These are phyloP conservation scores for Sogatella furcifera DNA, from an alignment of 1,140 invertebrate genomes.

Conservation along the genomic window DNA sequence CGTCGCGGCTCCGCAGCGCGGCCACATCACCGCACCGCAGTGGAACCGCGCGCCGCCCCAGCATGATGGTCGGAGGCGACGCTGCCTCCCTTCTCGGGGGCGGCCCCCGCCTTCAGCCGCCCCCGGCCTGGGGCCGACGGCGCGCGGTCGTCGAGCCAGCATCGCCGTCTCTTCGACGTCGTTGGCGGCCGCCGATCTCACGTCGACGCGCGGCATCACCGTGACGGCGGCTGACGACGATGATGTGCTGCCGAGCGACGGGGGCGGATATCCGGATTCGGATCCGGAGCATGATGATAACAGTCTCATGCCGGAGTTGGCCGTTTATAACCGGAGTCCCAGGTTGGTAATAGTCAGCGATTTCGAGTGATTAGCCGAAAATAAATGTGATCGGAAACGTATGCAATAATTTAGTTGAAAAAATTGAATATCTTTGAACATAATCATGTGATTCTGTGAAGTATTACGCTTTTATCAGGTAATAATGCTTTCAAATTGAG, in stretches of 20 bases:
- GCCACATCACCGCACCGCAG: constrained; percentile 44
- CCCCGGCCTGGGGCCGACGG: constrained; percentile 34
- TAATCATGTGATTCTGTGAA: no score
- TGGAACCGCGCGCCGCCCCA: constrained; percentile 16
- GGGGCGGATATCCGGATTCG: constrained; percentile 11
- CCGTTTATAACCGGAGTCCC: constrained; percentile 10
- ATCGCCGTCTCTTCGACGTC: constrained; percentile 32
- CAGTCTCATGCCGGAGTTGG: constrained; percentile 5
- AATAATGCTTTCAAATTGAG: no score
- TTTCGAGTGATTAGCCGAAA: no score
- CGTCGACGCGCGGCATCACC: constrained; percentile 16
- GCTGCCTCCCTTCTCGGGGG: constrained; percentile 25
- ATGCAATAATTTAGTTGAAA: no score
- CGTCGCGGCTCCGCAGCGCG: constrained; percentile 50
- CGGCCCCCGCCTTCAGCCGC: constrained; percentile 28
- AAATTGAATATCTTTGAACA: no score
- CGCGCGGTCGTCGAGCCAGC: constrained; percentile 33
- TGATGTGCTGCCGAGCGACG: not conserved
- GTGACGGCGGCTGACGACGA: constrained; percentile 17
- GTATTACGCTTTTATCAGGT: no score
- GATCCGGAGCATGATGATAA: constrained; percentile 12
- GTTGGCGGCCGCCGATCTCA: not conserved
- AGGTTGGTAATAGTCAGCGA: not conserved
- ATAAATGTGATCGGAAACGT: no score
- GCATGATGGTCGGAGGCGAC: constrained; percentile 29